phyloP scores from a whole-genome alignment of 2,888 invertebrate species.

The Geophilus truncorum region DNA sequence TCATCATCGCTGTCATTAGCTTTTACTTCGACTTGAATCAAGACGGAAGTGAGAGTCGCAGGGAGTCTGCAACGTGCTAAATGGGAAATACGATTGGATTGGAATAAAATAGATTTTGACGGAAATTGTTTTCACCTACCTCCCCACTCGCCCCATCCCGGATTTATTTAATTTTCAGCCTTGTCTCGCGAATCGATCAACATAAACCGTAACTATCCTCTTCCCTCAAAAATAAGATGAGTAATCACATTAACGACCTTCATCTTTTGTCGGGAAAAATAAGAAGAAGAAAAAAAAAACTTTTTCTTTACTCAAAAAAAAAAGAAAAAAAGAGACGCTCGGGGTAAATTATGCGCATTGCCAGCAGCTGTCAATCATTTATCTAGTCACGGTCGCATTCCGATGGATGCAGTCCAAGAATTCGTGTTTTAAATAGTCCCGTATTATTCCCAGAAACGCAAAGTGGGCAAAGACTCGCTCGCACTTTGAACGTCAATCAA shows the following conservation, averaged over 20 bases:
- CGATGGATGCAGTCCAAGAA: background rate
- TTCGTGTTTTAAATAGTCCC: background rate
- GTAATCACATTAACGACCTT: no score
- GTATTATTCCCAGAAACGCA: background rate
- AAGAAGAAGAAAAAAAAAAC: no score
- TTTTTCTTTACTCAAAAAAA: background rate
- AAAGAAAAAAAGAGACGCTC: background rate
- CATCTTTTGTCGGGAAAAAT: no score
- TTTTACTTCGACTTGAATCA: background rate
- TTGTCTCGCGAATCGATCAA: background rate
- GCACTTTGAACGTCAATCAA: background rate
- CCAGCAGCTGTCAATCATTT: slow-evolving; percentile 21
- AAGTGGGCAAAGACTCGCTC: background rate
- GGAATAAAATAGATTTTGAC: slow-evolving; percentile 20
- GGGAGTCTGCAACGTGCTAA: background rate
- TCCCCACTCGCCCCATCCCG: background rate
- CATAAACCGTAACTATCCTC: background rate
- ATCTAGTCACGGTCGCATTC: slow-evolving; percentile 3
- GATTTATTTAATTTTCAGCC: background rate
- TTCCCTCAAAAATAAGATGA: background rate
- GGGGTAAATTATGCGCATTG: background rate
- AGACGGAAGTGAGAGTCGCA: background rate
- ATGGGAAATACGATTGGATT: slow-evolving; percentile 1
- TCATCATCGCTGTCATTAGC: background rate
- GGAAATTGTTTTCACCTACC: slow-evolving; percentile 1